Percentiles rank a stretch among this genome's conserved stretches.
Conservation (phyloP, 2,797 vertebrate genomes). For the Hippoglossus hippoglossus region DNA sequence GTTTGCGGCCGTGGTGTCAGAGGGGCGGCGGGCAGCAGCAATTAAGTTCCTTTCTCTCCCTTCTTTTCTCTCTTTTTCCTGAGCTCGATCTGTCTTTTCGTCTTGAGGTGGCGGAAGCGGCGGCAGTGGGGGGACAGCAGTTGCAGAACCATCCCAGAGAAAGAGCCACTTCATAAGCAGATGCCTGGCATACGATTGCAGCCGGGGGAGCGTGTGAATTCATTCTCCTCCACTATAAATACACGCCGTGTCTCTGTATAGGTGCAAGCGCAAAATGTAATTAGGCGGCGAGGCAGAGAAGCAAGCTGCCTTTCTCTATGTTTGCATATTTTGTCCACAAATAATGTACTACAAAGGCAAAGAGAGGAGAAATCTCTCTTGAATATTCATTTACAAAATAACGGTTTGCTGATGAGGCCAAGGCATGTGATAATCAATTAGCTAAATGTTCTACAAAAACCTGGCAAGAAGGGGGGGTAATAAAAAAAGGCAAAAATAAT, state of each 20-base stretch:
- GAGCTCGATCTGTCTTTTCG: slow-evolving; percentile 46
- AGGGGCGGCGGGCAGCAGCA: slow-evolving; percentile 27
- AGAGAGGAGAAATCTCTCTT: slow-evolving; percentile 58
- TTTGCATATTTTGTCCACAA: slow-evolving; percentile 80
- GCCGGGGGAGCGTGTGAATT: slow-evolving; percentile 74
- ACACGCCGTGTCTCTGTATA: slow-evolving; percentile 65
- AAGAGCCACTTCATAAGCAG: slow-evolving; percentile 78
- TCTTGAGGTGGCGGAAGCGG: slow-evolving; percentile 13
- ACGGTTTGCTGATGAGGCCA: slow-evolving; percentile 80
- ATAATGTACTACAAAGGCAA: slow-evolving; percentile 75
- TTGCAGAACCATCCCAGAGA: slow-evolving; percentile 60
- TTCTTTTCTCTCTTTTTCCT: slow-evolving; percentile 43
- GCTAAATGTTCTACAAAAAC: slow-evolving; percentile 81
- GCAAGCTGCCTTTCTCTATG: slow-evolving; percentile 66
- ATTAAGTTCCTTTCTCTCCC: slow-evolving; percentile 65
- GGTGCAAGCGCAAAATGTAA: slow-evolving; percentile 78
- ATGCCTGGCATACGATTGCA: slow-evolving; percentile 75
- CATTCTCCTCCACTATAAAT: slow-evolving; percentile 75
- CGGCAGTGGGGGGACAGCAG: neutral
- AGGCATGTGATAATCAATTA: slow-evolving; percentile 84
- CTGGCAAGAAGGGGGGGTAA: slow-evolving; percentile 39
- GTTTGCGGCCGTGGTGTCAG: neutral
- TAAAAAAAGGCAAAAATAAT: slow-evolving; percentile 51
- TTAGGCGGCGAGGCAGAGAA: slow-evolving; percentile 73
- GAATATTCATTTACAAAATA: slow-evolving; percentile 84